Evolutionary conservation across 2,888 invertebrate species (phyloP), one percentile per base, ranked within the genome.

Genomic region (Trichogramma dendrolimi): DNA sequence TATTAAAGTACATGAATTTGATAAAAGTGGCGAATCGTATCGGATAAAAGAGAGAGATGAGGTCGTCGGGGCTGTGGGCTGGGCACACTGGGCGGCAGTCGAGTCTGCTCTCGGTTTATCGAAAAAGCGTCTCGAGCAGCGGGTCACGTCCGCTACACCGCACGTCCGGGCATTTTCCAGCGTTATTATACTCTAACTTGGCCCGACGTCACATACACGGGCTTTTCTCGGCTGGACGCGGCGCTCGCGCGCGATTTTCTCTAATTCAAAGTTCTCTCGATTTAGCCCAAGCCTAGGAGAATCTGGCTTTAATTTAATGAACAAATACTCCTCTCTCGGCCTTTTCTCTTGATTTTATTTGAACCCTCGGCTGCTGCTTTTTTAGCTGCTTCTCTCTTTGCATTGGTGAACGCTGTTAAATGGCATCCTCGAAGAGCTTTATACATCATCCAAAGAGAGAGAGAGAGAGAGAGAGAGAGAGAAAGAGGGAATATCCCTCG

Each of bases 41-140:
- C 39, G 41, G 47, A 42, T 6, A 27, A 49, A 46, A 42, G 50
- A 48, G 49, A 27, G 27, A 27, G 27, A 27, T 27, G 27, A 27
- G 27, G 8, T 8, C 7, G 47, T 6, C 6, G 50, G n/a, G n/a
- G 27, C 27, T 27, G 27, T 14, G 64, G 65, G 66, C 53, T 58
- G 63, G 49, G 65, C 67, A 67, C 27, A 27, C 27, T 27, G 27
- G 27, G 27, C 27, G 27, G 27, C 27, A 27, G 27, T 27, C 27
- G 27, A 27, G 27, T 27, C 27, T 27, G 2, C 27, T 27, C 27
- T 27, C 27, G 27, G 27, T 27, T 27, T 70, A 71, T 71, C 71
- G 70, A 73, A 72, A 62, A 73, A 74, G 72, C 71, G 69, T 68
- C 72, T 72, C 71, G 69, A 71, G 72, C 71, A 73, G 70, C 71